phyloP scores from a whole-genome alignment of 2,113 vertebrate genomes.

The Silurus meridionalis region DNA sequence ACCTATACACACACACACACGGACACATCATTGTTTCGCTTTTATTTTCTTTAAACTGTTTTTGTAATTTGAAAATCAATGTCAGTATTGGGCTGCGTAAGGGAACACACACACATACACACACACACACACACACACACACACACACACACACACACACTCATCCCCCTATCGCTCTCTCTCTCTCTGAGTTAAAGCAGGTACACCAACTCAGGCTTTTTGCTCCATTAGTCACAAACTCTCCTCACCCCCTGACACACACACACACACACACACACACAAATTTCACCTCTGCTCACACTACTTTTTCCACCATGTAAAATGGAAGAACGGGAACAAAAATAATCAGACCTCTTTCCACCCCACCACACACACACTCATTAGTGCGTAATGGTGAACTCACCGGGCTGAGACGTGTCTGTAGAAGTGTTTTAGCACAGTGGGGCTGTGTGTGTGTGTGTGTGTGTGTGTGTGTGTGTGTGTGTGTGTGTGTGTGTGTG shows the following conservation, averaged over 20 bases:
- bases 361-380: neutral
- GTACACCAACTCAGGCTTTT: neutral
- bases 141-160: neutral
- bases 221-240: constrained; percentile 13
- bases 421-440: neutral
- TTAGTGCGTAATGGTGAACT: neutral
- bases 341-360: neutral
- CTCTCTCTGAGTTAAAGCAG: neutral
- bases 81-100: constrained; percentile 12
- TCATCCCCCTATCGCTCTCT: neutral
- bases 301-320: neutral
- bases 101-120: constrained; percentile 17
- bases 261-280: constrained; percentile 5
- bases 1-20: neutral
- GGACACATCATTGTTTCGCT: constrained; percentile 14
- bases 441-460: constrained; percentile 4
- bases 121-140: neutral
- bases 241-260: constrained; percentile 1
- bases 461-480: constrained; percentile 17
- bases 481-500: neutral
- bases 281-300: neutral
- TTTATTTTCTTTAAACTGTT: constrained; percentile 26
- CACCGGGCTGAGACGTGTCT: neutral
- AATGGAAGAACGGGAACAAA: neutral
- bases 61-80: constrained; percentile 37